A percentile compares a stretch with the other conserved stretches of the same genome.
These are phyloP conservation scores for Canis aureus DNA, from an alignment of 2,113 vertebrate genomes.

Conservation along the genomic window DNA sequence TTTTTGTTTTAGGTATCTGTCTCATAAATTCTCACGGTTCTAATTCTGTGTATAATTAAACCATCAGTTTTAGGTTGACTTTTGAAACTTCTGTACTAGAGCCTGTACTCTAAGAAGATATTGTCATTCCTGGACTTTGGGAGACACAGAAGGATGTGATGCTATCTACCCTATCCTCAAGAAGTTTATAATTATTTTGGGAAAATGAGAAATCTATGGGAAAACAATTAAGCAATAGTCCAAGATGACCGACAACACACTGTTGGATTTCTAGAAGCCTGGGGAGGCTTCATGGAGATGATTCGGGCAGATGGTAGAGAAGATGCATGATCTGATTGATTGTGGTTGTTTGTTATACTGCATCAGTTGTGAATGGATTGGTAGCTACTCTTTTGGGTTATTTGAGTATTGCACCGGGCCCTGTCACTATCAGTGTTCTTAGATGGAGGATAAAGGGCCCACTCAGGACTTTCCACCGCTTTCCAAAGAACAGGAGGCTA, in stretches of 20 bases:
- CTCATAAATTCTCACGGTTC: neutral
- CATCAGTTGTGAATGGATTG: neutral
- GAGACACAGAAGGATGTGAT: neutral
- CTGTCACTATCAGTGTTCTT: neutral
- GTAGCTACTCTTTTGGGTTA: neutral
- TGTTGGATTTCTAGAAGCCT: neutral
- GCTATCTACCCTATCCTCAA: neutral
- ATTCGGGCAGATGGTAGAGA: neutral
- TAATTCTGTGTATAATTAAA: neutral
- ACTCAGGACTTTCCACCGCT: neutral
- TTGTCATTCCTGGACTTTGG: neutral
- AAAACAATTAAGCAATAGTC: slow-evolving; percentile 21
- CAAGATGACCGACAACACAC: neutral
- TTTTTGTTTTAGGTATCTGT: neutral
- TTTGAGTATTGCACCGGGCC: neutral
- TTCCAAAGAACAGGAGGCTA: neutral
- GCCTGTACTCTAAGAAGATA: neutral
- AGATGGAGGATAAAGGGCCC: neutral
- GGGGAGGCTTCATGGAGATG: neutral
- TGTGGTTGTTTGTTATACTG: neutral
- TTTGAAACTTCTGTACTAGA: neutral
- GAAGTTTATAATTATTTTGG: slow-evolving; percentile 43
- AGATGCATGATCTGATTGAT: neutral
- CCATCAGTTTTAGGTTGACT: neutral
- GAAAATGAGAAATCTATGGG: neutral